Base-by-base conservation (phyloP, 37 sponge, comb jelly and placozoan species). In the Hexactinellida sp. region DNA sequence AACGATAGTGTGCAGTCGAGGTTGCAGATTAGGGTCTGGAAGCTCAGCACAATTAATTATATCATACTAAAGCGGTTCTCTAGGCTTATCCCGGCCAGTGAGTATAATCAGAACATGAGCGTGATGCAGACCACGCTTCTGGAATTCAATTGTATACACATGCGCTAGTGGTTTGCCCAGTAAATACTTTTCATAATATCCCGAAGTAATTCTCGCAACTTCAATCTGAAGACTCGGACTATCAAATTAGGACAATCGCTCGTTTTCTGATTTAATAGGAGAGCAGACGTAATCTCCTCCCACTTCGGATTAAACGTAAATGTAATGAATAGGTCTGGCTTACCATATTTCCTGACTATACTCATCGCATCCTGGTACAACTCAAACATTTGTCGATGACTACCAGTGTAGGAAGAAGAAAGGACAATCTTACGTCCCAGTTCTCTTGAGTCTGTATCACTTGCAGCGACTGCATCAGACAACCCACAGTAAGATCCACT, bases 61-160 rank as follows among this genome's bases (percentile, higher is more conserved):
- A 63, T 63, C 76, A 63, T 63, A 63, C 34, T 63, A 7, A 63
- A 7, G 5, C 34, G 76, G 76, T 32, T 63, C 76, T 23, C 76
- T 23, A 10, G 21, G 76, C 34, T 63, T 63, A 63, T 63, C 21
- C 32, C 21, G 21, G 13, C 13, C 76, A 25, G 32, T 21, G 25
- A 63, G 34, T 28, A 63, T 63, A 63, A 63, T 28, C 76, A 63
- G 13, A 63, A 63, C 13, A 54, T 89, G 90, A 0, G 41, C 37
- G 38, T 89, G 90, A 7, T 87, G 87, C 1, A 89, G 84, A 10
- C 90, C 87, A 38, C 85, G 84, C 47, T 87, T 89, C n/a, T 55
- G 86, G 90, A 1, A 10, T 87, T 39, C 30, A 10, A 25, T 25
- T 7, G 76, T 63, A n/a, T 63, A 25, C 3, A 63, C 76, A 63